A percentile compares a stretch with the other conserved stretches of the same genome.
phyloP scores from a whole-genome alignment of 2,113 vertebrate genomes.

The Polyodon spathula region DNA sequence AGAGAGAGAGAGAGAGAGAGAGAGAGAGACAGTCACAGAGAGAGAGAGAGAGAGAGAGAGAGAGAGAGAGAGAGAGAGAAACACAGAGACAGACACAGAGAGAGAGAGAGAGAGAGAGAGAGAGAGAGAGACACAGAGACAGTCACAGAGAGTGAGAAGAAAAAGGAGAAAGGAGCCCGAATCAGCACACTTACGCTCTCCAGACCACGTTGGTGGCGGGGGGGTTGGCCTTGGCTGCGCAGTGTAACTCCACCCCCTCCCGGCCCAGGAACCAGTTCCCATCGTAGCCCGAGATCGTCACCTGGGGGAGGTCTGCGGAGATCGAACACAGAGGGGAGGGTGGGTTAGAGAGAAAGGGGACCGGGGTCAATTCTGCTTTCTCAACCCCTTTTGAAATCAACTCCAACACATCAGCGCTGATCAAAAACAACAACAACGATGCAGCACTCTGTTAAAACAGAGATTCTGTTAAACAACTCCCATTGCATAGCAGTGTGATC shows the following conservation, averaged over 20 bases:
- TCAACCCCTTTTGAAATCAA: too few species aligned
- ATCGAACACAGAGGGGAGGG: background rate
- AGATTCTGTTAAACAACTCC: too few species aligned
- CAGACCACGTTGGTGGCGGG: slow-evolving; percentile 45
- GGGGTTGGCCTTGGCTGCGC: slow-evolving; percentile 63
- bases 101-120: too few species aligned
- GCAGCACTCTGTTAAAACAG: too few species aligned
- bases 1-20: too few species aligned
- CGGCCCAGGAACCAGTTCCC: slow-evolving; percentile 78
- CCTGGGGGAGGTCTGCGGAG: slow-evolving; percentile 58
- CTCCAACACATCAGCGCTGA: too few species aligned
- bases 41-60: too few species aligned
- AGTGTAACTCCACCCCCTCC: slow-evolving; percentile 57
- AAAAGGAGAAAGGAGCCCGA: background rate
- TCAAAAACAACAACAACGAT: too few species aligned
- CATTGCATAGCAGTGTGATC: too few species aligned
- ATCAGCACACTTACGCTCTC: slow-evolving; percentile 63
- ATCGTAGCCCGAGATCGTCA: slow-evolving; percentile 68
- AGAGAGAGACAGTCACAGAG: too few species aligned
- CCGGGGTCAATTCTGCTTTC: background rate
- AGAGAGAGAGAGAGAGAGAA: background rate
- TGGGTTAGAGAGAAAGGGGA: background rate
- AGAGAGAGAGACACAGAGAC: too few species aligned
- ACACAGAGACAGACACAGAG: background rate
- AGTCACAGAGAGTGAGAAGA: background rate